Percentiles rank a stretch among this genome's conserved stretches.
Conservation (phyloP, 2,113 vertebrate species). For the Charadrius vociferus region DNA sequence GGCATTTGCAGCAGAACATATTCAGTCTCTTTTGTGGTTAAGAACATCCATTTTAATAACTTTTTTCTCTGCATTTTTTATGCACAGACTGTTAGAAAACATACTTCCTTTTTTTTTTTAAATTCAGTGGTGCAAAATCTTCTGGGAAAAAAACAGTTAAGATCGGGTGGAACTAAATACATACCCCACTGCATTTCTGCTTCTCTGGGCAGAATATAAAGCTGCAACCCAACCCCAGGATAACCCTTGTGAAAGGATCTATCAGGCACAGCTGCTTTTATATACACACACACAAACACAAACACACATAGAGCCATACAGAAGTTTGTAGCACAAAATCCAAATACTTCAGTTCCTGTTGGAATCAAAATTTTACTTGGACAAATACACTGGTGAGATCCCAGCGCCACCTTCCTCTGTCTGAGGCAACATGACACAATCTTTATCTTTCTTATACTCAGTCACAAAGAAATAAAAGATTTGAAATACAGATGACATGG, state of each 20-base stretch:
- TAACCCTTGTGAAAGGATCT: not conserved
- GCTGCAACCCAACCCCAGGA: not conserved
- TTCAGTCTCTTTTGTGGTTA: not conserved
- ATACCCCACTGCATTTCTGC: not conserved
- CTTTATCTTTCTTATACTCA: not conserved
- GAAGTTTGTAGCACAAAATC: not conserved
- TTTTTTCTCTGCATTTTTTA: not conserved
- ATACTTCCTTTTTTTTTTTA: not conserved
- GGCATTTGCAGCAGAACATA: not conserved
- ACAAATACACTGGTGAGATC: not conserved
- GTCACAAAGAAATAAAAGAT: not conserved
- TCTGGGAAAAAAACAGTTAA: not conserved
- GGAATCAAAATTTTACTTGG: not conserved
- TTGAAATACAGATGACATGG: not conserved
- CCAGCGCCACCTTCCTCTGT: not conserved
- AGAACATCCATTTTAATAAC: not conserved
- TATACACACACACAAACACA: no score
- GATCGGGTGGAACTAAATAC: not conserved
- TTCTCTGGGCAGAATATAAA: not conserved
- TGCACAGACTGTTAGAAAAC: not conserved
- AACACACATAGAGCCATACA: fast-evolving
- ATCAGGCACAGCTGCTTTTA: not conserved
- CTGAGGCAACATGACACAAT: not conserved
- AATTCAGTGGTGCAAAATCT: not conserved
- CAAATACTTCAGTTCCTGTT: not conserved